Conservation (phyloP, 2,888 invertebrate genomes). For the Nasonia oneida region DNA sequence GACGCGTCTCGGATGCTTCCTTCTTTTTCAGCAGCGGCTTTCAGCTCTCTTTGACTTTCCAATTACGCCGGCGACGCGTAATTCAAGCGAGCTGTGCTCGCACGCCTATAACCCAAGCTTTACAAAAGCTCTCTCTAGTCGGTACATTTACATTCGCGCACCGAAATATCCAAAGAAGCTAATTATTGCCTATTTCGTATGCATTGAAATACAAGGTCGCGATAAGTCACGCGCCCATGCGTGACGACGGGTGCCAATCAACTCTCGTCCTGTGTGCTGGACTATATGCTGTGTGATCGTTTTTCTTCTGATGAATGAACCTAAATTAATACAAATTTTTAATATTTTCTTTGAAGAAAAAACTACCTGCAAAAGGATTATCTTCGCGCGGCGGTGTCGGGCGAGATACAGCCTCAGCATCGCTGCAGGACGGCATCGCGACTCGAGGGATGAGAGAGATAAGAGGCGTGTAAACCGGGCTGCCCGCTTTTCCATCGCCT, state of each 20-base stretch:
- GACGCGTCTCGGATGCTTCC: slow-evolving; percentile 13
- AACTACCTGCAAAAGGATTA: background rate
- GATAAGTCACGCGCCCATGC: slow-evolving; percentile 25
- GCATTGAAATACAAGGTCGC: slow-evolving; percentile 49
- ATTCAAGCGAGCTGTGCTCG: background rate
- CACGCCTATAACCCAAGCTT: too few relatives aligned
- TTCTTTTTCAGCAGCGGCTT: background rate
- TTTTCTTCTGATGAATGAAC: too few relatives aligned
- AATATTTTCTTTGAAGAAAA: background rate
- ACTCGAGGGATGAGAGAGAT: slow-evolving; percentile 35
- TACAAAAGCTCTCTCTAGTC: background rate
- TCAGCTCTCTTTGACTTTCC: slow-evolving; percentile 23
- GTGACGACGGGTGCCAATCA: slow-evolving; percentile 34
- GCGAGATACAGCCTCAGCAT: background rate
- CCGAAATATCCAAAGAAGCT: slow-evolving; percentile 49
- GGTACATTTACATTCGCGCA: slow-evolving; percentile 13
- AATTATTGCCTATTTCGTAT: slow-evolving; percentile 22
- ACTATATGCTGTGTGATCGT: background rate
- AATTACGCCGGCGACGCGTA: slow-evolving; percentile 36
- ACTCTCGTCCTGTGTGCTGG: slow-evolving; percentile 43
- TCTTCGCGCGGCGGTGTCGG: background rate
- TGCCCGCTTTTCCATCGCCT: too few relatives aligned
- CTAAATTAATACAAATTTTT: too few relatives aligned
- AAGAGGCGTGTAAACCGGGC: background rate
- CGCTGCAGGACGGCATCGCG: background rate